Base-by-base conservation (phyloP, 2,113 vertebrate species). In the Ctenomys sociabilis region DNA sequence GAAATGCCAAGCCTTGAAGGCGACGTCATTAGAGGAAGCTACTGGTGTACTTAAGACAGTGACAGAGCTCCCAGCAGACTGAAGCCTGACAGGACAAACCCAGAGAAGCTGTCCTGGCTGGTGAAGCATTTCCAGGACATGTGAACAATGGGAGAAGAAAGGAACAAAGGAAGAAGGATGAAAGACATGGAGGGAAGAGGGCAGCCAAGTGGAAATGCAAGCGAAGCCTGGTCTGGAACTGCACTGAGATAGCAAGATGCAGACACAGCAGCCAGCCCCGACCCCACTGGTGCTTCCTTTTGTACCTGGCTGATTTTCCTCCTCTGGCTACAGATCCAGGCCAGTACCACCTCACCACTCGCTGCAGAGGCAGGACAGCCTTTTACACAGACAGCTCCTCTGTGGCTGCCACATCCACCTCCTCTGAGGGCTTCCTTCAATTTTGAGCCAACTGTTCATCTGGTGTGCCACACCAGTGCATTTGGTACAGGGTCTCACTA, bases 11-110 rank as follows among this genome's bases (percentile, higher is more conserved):
- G 49, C 57, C 19, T 1, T 43, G 11, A 6, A 0, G 11, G 32
- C 7, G 32, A 40, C 21, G 3, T 28, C 2, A 4, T 32, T 1
- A 21, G 16, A 52, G 9, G 72, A 40, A 2, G n/a, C 26, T 4
- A 7, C 32, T 40, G 0, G 43, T 26, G 52, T 8, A 7, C 16
- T 1, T 32, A n/a, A n/a, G 54, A 72, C 30, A 11, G 6, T 49
- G 26, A 40, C 93, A n/a, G 12, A 77, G 49, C 43, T 30, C 10
- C 54, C 22, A 88, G 8, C 28, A 32, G 59, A 32, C 32, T 21
- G 21, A 66, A 72, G n/a, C 3, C 28, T 4, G 21, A 57, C 57
- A 89, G 59, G 2, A 43, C 10, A 40, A 72, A 7, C 30, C 0
- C 16, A 26, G 13, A n/a, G 45, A 37, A 73, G 19, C 45, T 35